Percentiles rank a stretch among this genome's conserved stretches.
These are phyloP conservation scores for Notothenia coriiceps DNA, from an alignment of 2,113 vertebrate genomes.

Conservation along the genomic window DNA sequence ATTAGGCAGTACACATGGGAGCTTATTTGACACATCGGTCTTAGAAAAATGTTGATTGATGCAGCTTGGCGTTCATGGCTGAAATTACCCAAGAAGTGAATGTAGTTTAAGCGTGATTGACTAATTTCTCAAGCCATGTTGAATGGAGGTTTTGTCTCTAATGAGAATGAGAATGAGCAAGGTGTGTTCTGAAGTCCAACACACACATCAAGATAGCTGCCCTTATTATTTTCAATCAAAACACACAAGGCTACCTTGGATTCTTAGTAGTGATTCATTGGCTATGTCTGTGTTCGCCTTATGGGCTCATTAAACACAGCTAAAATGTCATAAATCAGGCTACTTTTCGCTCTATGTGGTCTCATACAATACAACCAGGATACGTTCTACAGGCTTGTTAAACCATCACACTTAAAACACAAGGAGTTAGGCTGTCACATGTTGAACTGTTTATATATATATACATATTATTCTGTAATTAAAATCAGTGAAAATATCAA, in stretches of 20 bases:
- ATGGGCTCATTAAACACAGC: slow-evolving; percentile 36
- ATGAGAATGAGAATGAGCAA: background rate
- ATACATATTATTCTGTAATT: background rate
- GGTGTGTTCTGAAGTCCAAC: background rate
- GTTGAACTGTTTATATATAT: background rate
- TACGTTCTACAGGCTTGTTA: background rate
- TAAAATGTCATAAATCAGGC: slow-evolving; percentile 18
- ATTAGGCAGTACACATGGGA: background rate
- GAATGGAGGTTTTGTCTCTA: background rate
- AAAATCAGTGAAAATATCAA: background rate
- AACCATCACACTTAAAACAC: background rate
- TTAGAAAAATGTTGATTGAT: background rate
- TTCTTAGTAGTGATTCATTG: slow-evolving; percentile 4
- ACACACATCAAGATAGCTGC: background rate
- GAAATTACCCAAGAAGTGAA: background rate
- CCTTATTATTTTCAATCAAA: background rate
- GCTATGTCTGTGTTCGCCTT: slow-evolving; percentile 3
- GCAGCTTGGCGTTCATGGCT: background rate
- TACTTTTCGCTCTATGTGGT: background rate
- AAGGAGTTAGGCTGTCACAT: background rate
- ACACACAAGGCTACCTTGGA: background rate
- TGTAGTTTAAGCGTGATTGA: background rate
- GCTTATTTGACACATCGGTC: background rate
- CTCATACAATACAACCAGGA: slow-evolving; percentile 6
- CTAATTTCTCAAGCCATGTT: background rate